Percentiles rank a stretch among this genome's conserved stretches.
These are phyloP conservation scores for Mizuhopecten yessoensis DNA, from an alignment of 1,140 invertebrate genomes.

Conservation along the genomic window DNA sequence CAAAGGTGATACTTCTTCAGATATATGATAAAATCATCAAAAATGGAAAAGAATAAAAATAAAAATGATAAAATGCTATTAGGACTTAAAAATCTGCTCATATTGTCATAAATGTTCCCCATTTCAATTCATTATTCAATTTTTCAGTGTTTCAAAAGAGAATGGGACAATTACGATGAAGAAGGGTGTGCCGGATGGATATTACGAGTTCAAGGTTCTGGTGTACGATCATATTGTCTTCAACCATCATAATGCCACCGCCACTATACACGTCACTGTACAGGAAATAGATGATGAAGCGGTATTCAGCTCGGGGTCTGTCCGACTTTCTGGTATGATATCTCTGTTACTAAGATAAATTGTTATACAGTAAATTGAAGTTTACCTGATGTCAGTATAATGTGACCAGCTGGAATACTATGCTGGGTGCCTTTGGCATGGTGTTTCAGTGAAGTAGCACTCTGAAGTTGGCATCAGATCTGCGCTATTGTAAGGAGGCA, in stretches of 20 bases:
- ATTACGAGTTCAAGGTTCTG: conserved; percentile 93
- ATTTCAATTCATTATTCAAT: too few relatives aligned
- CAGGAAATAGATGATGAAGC: conserved; percentile 97
- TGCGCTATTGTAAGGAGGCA: too few relatives aligned
- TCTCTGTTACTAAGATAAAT: neutral
- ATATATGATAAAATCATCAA: neutral
- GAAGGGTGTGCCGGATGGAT: conserved; percentile 93
- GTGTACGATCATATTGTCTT: conserved; percentile 96
- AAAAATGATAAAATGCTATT: too few relatives aligned
- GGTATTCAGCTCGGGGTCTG: conserved; percentile 96
- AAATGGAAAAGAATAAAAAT: too few relatives aligned
- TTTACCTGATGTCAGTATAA: too few relatives aligned
- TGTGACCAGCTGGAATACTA: too few relatives aligned
- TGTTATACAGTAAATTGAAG: too few relatives aligned
- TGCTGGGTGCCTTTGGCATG: too few relatives aligned
- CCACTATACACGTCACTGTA: conserved; percentile 95
- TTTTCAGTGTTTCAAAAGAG: conserved; percentile 85
- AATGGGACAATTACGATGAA: conserved; percentile 98
- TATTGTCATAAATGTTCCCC: too few relatives aligned
- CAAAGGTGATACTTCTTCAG: neutral
- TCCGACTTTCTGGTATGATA: conserved; percentile 90
- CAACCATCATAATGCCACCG: conserved; percentile 87
- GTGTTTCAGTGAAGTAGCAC: too few relatives aligned
- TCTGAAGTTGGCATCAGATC: too few relatives aligned
- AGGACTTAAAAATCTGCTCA: too few relatives aligned